phyloP scores from a whole-genome alignment of 2,113 vertebrate species.

The Xiphophorus couchianus region DNA sequence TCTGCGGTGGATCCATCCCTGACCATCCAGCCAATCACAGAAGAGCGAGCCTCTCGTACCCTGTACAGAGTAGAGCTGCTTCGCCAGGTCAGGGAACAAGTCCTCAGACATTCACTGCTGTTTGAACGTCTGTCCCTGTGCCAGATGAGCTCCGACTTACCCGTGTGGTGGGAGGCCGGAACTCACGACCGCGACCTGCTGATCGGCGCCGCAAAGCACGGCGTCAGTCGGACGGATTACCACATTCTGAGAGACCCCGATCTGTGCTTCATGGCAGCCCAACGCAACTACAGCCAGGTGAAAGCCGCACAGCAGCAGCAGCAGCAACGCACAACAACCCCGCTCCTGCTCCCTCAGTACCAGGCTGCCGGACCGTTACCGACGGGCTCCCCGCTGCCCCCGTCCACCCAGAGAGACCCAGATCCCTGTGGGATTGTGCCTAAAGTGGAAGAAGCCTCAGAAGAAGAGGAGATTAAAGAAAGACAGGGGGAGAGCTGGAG shows the following conservation, averaged over 20 bases:
- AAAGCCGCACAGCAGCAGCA: constrained; percentile 82
- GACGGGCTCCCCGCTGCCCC: constrained; percentile 83
- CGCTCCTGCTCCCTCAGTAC: constrained; percentile 82
- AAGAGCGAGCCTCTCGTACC: constrained; percentile 96
- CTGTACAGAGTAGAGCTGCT: constrained; percentile 95
- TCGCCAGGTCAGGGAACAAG: constrained; percentile 96
- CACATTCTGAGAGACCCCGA: constrained; percentile 98
- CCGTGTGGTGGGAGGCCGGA: constrained; percentile 96
- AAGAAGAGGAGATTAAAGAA: constrained; percentile 79
- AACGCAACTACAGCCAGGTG: constrained; percentile 92
- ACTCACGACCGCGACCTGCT: constrained; percentile 94
- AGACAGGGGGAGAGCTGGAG: constrained; percentile 84
- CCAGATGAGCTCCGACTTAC: constrained; percentile 92
- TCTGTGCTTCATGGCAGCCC: constrained; percentile 93
- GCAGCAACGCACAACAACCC: constrained; percentile 82
- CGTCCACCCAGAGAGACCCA: constrained; percentile 75
- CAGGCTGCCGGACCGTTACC: constrained; percentile 76
- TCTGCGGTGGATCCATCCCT: constrained; percentile 86
- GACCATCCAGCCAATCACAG: constrained; percentile 96
- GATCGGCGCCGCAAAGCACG: constrained; percentile 94
- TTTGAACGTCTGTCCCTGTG: constrained; percentile 91
- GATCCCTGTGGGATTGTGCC: constrained; percentile 74
- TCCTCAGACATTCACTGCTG: constrained; percentile 88
- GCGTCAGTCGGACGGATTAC: constrained; percentile 98
- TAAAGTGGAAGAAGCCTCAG: constrained; percentile 88